These are phyloP conservation scores for Leptinotarsa texana DNA, from an alignment of 1,140 invertebrate genomes.

Conservation along the genomic window DNA sequence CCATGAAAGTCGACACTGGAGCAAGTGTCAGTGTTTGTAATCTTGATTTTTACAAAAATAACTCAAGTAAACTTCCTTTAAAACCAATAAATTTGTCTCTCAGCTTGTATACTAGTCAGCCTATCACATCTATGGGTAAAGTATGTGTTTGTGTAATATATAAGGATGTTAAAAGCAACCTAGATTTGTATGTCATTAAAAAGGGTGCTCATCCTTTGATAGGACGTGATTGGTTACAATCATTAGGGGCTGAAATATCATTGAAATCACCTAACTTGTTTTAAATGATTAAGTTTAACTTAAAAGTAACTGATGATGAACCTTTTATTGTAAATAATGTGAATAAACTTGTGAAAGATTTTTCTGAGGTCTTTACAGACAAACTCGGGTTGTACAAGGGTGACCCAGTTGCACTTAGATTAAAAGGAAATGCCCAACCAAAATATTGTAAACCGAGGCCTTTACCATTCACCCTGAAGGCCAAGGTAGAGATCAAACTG, in stretches of 20 bases:
- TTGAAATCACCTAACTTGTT: neutral
- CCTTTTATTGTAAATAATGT: neutral
- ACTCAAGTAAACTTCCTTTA: no score
- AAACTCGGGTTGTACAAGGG: neutral
- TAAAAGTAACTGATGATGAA: constrained; percentile 4
- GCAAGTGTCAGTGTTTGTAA: no score
- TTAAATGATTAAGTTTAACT: neutral
- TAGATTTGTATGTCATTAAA: neutral
- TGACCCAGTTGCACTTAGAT: neutral
- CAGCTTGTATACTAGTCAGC: no score
- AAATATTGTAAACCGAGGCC: constrained; percentile 40
- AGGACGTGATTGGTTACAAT: neutral
- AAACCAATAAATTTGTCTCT: no score
- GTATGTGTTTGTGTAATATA: no score
- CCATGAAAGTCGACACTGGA: no score
- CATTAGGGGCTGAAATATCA: neutral
- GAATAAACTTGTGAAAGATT: neutral
- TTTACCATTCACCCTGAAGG: constrained; percentile 42
- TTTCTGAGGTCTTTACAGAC: neutral
- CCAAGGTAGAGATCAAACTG: constrained; percentile 42
- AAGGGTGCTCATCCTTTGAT: neutral
- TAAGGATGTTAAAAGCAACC: no score
- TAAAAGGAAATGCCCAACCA: constrained; percentile 35
- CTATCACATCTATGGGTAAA: no score
- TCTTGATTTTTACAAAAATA: no score